Conservation (phyloP, 2,888 invertebrate genomes). For the Vanessa cardui region DNA sequence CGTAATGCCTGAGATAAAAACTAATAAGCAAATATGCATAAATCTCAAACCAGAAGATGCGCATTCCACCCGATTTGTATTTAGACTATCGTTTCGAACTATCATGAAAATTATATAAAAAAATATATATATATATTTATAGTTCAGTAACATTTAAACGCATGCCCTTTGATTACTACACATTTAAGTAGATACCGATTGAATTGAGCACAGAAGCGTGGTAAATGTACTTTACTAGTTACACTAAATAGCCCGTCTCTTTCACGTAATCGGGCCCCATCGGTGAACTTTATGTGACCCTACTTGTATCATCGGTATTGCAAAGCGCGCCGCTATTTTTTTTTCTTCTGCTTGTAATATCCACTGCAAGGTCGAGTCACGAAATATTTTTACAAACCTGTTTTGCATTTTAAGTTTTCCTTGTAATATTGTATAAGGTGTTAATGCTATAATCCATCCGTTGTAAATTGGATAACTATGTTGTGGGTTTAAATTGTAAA, state of each 20-base stretch:
- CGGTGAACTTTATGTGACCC: slow-evolving; percentile 32
- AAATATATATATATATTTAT: too few relatives aligned
- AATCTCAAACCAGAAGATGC: too few relatives aligned
- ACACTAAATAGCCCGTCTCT: slow-evolving; percentile 3
- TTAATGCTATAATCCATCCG: too few relatives aligned
- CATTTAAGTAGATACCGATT: not conserved
- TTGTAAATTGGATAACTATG: too few relatives aligned
- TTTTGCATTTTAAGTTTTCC: slow-evolving; percentile 3
- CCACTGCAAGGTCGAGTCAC: slow-evolving; percentile 20
- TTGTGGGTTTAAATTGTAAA: too few relatives aligned
- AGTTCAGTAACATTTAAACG: too few relatives aligned
- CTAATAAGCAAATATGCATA: too few relatives aligned
- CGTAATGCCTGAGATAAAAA: too few relatives aligned
- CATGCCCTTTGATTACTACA: not conserved
- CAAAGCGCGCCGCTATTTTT: slow-evolving; percentile 20
- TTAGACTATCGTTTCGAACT: too few relatives aligned
- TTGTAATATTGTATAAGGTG: not conserved
- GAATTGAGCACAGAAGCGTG: not conserved
- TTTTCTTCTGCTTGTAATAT: slow-evolving; percentile 4
- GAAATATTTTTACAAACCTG: slow-evolving; percentile 16
- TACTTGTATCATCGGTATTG: slow-evolving; percentile 23
- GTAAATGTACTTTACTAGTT: not conserved
- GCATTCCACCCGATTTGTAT: too few relatives aligned
- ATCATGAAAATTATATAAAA: too few relatives aligned
- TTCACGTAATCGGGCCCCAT: slow-evolving; percentile 23